A percentile compares a stretch with the other conserved stretches of the same genome.
phyloP scores from a whole-genome alignment of 2,888 invertebrate species.

The Rhabditoides inermis region DNA sequence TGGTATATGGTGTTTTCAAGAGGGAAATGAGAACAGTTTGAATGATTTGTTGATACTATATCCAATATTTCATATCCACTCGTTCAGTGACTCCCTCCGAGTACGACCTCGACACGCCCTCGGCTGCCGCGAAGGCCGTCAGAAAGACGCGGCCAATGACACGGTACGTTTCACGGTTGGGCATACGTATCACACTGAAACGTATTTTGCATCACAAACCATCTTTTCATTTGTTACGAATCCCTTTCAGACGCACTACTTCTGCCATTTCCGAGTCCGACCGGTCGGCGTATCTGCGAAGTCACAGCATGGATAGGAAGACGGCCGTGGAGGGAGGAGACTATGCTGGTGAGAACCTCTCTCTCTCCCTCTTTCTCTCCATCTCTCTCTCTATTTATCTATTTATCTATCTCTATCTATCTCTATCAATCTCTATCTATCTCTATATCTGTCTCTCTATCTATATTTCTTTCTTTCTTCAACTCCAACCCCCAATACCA shows the following conservation, averaged over 20 bases:
- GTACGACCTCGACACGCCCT: not conserved
- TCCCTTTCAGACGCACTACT: conserved; percentile 14
- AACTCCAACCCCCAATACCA: no score
- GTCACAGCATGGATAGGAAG: conserved; percentile 33
- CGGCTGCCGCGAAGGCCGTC: not conserved
- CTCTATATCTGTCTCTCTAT: no score
- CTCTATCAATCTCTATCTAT: no score
- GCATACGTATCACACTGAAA: not conserved
- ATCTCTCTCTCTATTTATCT: no score
- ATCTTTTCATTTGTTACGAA: not conserved
- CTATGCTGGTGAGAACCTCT: conserved; percentile 12
- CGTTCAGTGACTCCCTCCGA: conserved; percentile 5
- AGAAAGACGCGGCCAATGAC: not conserved
- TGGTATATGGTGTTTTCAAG: no score
- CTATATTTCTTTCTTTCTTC: no score
- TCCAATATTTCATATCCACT: no score
- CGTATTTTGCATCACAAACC: not conserved
- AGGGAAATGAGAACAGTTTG: no score
- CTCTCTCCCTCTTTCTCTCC: no score
- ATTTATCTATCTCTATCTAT: no score
- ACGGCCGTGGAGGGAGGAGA: conserved; percentile 16
- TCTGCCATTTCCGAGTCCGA: conserved; percentile 32
- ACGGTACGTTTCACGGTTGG: not conserved
- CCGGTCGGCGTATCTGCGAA: conserved; percentile 22
- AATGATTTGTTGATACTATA: no score